A percentile compares a stretch with the other conserved stretches of the same genome.
phyloP scores from a whole-genome alignment of 2,113 vertebrate genomes.

The Lagopus muta region DNA sequence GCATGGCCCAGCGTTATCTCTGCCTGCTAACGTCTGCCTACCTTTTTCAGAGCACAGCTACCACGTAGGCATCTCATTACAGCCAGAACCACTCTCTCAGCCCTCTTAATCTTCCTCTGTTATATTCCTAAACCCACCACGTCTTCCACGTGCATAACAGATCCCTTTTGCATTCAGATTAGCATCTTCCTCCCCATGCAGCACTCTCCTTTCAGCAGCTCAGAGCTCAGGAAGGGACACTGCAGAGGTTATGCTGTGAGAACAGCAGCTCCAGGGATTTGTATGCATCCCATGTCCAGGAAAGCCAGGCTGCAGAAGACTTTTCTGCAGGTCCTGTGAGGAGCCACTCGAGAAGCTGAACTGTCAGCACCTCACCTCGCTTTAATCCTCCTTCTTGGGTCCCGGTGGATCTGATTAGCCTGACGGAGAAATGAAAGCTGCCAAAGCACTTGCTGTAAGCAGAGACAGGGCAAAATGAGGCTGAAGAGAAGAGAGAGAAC shows the following conservation, averaged over 20 bases:
- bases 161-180: background rate
- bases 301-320: slow-evolving; percentile 12
- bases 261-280: slow-evolving; percentile 1
- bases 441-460: background rate
- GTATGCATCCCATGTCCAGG: background rate
- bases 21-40: background rate
- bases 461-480: background rate
- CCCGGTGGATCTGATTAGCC: slow-evolving; percentile 52
- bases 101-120: background rate
- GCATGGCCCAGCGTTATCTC: background rate
- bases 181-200: background rate
- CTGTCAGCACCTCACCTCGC: background rate
- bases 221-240: background rate
- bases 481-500: background rate
- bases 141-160: background rate
- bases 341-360: background rate
- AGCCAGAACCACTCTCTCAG: background rate
- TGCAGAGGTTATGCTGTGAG: background rate
- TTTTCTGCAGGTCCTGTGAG: background rate
- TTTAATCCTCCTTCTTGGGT: slow-evolving; percentile 32
- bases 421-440: slow-evolving; percentile 49
- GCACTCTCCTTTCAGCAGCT: background rate
- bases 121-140: background rate
- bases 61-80: background rate
- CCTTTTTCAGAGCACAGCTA: background rate